These are phyloP conservation scores for Marronus borbonicus DNA, from an alignment of 2,888 invertebrate species.

Conservation along the genomic window DNA sequence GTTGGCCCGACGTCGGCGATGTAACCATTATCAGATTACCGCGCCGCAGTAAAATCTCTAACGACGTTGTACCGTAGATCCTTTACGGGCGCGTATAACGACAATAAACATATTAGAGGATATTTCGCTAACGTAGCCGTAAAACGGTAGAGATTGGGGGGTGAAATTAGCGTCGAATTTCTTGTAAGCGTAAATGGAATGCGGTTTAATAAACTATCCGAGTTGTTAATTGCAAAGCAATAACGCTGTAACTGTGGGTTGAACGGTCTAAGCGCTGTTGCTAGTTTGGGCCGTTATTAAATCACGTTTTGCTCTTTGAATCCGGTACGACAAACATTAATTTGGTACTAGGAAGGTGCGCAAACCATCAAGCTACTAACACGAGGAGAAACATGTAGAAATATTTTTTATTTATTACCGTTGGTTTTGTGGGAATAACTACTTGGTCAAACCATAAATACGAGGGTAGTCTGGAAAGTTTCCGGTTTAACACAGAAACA, in stretches of 20 bases:
- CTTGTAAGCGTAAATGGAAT: not conserved
- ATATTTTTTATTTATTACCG: no score
- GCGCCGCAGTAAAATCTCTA: conserved; percentile 7
- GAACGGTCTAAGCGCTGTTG: no score
- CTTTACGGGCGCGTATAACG: conserved; percentile 3
- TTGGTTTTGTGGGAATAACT: no score
- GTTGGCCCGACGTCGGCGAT: not conserved
- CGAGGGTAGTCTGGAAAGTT: no score
- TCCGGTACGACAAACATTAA: no score
- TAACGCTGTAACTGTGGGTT: not conserved
- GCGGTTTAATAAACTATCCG: not conserved
- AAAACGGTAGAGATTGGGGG: not conserved
- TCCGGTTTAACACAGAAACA: no score
- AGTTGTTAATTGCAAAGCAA: not conserved
- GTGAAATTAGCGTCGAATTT: not conserved
- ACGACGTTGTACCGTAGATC: not conserved
- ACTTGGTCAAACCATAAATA: no score
- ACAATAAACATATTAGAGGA: conserved; percentile 10
- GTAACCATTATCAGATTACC: conserved; percentile 17
- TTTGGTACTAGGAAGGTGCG: no score
- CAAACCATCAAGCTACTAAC: no score
- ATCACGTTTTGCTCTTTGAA: no score
- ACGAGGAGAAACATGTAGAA: no score
- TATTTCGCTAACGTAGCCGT: not conserved
- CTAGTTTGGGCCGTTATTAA: no score